phyloP scores from a whole-genome alignment of 2,888 invertebrate genomes.

The Euzetes globulus region DNA sequence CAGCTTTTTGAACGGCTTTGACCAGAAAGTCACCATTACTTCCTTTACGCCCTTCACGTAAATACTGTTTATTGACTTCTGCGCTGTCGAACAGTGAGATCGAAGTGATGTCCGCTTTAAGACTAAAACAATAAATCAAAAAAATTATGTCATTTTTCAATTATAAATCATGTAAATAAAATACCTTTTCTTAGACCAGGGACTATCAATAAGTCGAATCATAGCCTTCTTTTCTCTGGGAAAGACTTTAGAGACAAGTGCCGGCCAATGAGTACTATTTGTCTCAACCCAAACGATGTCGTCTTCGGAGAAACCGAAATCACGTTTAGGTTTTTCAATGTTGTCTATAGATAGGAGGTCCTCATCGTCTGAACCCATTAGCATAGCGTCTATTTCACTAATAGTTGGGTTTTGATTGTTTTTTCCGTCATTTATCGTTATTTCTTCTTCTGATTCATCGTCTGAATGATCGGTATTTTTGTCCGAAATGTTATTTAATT shows the following conservation, averaged over 20 bases:
- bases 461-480: not conserved
- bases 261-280: slow-evolving; percentile 33
- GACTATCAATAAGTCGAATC: slow-evolving; percentile 34
- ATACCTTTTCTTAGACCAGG: slow-evolving; percentile 29
- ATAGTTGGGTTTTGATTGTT: slow-evolving; percentile 8
- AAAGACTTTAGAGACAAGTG: slow-evolving; percentile 32
- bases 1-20: slow-evolving; percentile 37
- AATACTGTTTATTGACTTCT: slow-evolving; percentile 34
- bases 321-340: not conserved
- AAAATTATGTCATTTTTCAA: not conserved
- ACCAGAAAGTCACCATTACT: slow-evolving; percentile 31
- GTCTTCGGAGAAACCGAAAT: slow-evolving; percentile 42
- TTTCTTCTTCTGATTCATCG: slow-evolving; percentile 19
- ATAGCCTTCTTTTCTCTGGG: slow-evolving; percentile 28
- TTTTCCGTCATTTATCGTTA: not conserved
- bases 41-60: slow-evolving; percentile 25
- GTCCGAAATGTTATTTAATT: not conserved
- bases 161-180: not conserved
- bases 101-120: slow-evolving; percentile 13
- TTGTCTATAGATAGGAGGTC: slow-evolving; percentile 11
- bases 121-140: slow-evolving; percentile 15
- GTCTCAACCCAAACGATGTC: slow-evolving; percentile 37
- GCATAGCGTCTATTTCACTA: slow-evolving; percentile 16
- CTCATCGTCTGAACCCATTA: slow-evolving; percentile 14
- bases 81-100: slow-evolving; percentile 29